These are phyloP conservation scores for Drosophila nasuta DNA, from an alignment of 1,140 invertebrate genomes.

Conservation along the genomic window DNA sequence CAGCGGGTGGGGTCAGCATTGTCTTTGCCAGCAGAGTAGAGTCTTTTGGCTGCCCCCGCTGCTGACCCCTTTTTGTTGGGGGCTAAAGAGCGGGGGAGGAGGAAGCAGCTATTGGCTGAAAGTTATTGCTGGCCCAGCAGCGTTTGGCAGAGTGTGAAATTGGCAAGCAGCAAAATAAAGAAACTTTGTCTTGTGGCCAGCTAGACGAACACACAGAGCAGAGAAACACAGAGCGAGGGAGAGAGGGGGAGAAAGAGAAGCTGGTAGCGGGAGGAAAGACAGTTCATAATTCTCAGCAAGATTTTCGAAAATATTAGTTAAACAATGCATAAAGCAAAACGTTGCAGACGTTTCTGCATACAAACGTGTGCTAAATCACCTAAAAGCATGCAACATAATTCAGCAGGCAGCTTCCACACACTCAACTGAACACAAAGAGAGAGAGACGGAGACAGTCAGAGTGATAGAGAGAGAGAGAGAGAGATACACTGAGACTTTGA, in stretches of 20 bases:
- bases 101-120: conserved; percentile 55
- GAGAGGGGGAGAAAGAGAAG: neutral
- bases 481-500: neutral
- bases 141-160: conserved; percentile 82
- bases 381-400: conserved; percentile 83
- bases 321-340: conserved; percentile 82
- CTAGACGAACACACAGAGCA: neutral
- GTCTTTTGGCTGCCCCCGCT: conserved; percentile 12
- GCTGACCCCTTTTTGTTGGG: conserved; percentile 38
- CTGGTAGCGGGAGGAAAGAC: conserved; percentile 5
- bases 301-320: conserved; percentile 82
- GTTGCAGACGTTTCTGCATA: conserved; percentile 81
- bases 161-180: conserved; percentile 78
- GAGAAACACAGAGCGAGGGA: neutral
- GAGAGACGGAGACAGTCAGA: neutral
- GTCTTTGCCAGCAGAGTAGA: conserved; percentile 28
- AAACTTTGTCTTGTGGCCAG: conserved; percentile 65
- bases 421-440: conserved; percentile 3
- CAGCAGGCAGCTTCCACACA: conserved; percentile 65
- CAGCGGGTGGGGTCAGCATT: conserved; percentile 25
- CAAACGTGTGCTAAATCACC: conserved; percentile 79
- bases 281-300: conserved; percentile 77
- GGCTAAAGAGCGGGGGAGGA: neutral
- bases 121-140: conserved; percentile 72
- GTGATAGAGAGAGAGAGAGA: neutral